Conservation (phyloP, 2,113 vertebrate genomes). For the Cyanocitta stelleri region DNA sequence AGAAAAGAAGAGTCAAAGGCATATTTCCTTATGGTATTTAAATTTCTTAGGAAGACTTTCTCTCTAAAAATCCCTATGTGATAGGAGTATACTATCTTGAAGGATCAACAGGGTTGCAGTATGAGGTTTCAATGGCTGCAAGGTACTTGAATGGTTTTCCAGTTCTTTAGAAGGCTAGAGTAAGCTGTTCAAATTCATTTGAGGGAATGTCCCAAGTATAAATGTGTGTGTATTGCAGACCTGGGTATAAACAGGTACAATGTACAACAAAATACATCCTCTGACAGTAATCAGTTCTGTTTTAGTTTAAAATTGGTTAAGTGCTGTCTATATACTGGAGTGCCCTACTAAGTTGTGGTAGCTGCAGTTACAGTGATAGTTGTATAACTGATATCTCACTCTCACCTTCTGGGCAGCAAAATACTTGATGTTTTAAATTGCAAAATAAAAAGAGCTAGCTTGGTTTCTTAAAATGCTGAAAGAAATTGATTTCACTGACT, state of each 20-base stretch:
- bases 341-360: not conserved
- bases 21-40: not conserved
- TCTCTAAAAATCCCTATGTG: not conserved
- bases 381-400: not conserved
- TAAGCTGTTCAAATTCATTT: not conserved
- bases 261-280: not conserved
- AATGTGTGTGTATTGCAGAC: not conserved
- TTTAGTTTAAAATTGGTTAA: not conserved
- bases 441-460: not conserved
- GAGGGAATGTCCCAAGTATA: not conserved
- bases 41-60: not conserved
- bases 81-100: not conserved
- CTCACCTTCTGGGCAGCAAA: not conserved
- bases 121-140: not conserved
- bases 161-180: not conserved
- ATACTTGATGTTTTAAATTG: not conserved
- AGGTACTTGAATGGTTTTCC: not conserved
- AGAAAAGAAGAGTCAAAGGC: not conserved
- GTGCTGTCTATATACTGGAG: not conserved
- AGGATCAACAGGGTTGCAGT: not conserved
- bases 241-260: not conserved
- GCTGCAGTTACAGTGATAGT: not conserved
- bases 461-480: not conserved
- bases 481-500: not conserved
- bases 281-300: not conserved